Evolutionary conservation across 2,888 invertebrate genomes (phyloP), one percentile per base, ranked within the genome.

Genomic region (Oxytorus armatus): DNA sequence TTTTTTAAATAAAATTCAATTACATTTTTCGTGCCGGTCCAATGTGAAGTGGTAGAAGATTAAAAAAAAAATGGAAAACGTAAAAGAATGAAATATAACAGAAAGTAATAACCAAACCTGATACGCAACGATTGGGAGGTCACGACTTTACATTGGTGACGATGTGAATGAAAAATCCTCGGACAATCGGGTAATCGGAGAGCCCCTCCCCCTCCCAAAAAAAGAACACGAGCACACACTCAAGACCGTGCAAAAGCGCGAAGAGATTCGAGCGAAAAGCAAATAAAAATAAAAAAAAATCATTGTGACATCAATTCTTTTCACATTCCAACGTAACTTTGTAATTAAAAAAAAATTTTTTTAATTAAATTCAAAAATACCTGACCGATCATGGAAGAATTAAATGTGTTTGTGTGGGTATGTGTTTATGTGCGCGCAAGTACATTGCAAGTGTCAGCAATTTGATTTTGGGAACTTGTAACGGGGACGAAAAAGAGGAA

Each of bases 171-270:
- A 29, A 23, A 53, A n/a, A 16, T 61, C 47, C 36, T 61, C 39
- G 14, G 29, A 42, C 57, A 23, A 10, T 72, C 29, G 29, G 10
- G 21, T 39, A 42, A 72, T 36, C 23, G 14, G 16, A 29, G 10
- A 47, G 70, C 25, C 8, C 42, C 63, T 63, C 36, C 36, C 25
- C 8, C 42, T 63, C 61, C 36, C 36, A 65, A 76, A 10, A 33
- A 66, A 66, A 18, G 36, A 42, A n/a, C 29, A 61, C 39, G 42
- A 68, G 75, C 78, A 81, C 77, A 86, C 80, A 85, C 83, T 81
- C 79, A 87, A 83, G 10, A 42, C 83, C 86, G 87, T 87, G 85
- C 86, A 85, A 83, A 83, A 66, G 68, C 69, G 11, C 75, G 2
- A 29, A 82, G 79, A 82, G 82, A 84, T 83, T 82, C 77, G 81